Conservation (phyloP, 2,113 vertebrate genomes). For the Vulpes vulpes region DNA sequence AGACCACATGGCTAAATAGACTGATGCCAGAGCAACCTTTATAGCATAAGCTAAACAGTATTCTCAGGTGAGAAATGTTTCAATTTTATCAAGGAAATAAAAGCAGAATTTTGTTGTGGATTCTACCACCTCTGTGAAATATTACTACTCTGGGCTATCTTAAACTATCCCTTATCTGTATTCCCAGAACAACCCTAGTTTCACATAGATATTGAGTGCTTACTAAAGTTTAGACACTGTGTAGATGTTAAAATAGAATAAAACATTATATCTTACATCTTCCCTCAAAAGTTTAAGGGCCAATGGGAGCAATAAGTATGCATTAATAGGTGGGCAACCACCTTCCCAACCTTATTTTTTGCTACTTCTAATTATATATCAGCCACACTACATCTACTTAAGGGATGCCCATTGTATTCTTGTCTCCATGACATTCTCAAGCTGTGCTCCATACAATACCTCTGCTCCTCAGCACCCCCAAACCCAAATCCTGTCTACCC, state of each 20-base stretch:
- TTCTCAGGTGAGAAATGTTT: conserved; percentile 23
- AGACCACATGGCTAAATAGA: not conserved
- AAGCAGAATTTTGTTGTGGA: not conserved
- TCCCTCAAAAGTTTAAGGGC: not conserved
- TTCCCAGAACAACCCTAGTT: not conserved
- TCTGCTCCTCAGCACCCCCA: not conserved
- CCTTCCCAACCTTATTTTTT: not conserved
- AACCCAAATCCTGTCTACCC: not conserved
- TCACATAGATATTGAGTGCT: not conserved
- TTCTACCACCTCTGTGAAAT: not conserved
- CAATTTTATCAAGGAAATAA: conserved; percentile 27
- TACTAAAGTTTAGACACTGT: not conserved
- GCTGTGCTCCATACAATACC: not conserved
- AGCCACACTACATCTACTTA: not conserved
- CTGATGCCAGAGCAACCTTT: not conserved
- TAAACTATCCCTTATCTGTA: conserved; percentile 10
- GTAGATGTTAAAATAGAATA: not conserved
- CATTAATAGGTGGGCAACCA: not conserved
- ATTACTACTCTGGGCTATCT: not conserved
- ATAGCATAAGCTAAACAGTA: not conserved
- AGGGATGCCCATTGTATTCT: not conserved
- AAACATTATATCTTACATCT: not conserved
- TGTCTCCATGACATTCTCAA: not conserved
- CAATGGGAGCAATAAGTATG: not conserved
- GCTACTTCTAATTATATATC: not conserved